Conservation (phyloP, 30 jellyfish, hydroid and myxozoan genomes). For the Hydra vulgaris region DNA sequence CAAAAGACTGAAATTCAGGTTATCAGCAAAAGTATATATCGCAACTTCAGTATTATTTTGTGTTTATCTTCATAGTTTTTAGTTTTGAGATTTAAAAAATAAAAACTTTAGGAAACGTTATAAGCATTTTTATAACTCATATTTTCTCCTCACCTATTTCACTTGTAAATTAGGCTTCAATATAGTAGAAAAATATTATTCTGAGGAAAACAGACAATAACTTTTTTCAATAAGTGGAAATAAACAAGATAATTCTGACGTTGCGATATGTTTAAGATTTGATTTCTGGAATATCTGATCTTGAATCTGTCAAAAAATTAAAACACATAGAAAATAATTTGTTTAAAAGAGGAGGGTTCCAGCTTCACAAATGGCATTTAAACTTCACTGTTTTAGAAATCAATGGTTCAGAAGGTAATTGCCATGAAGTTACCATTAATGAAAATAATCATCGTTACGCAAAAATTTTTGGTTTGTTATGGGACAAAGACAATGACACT, state of each 20-base stretch:
- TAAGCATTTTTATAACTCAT: too few relatives aligned
- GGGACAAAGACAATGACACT: neutral
- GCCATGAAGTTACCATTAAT: neutral
- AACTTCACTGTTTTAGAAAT: neutral
- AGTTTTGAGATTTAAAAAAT: too few relatives aligned
- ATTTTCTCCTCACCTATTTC: too few relatives aligned
- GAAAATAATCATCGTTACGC: neutral
- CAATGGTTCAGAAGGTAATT: neutral
- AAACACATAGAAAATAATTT: too few relatives aligned
- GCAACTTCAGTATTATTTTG: too few relatives aligned
- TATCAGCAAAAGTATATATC: conserved; percentile 9
- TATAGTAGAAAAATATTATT: too few relatives aligned
- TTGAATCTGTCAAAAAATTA: neutral
- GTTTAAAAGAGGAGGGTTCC: neutral
- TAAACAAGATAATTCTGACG: too few relatives aligned
- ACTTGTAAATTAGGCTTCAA: too few relatives aligned
- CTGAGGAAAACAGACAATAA: too few relatives aligned
- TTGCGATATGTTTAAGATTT: conserved; percentile 15
- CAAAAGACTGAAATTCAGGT: neutral
- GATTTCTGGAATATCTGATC: neutral
- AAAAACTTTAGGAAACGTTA: too few relatives aligned
- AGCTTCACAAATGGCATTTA: neutral
- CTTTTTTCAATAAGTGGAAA: too few relatives aligned
- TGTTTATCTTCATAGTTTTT: too few relatives aligned
- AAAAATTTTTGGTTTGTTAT: neutral